phyloP scores from a whole-genome alignment of 2,113 vertebrate genomes.

The Anguilla rostrata region DNA sequence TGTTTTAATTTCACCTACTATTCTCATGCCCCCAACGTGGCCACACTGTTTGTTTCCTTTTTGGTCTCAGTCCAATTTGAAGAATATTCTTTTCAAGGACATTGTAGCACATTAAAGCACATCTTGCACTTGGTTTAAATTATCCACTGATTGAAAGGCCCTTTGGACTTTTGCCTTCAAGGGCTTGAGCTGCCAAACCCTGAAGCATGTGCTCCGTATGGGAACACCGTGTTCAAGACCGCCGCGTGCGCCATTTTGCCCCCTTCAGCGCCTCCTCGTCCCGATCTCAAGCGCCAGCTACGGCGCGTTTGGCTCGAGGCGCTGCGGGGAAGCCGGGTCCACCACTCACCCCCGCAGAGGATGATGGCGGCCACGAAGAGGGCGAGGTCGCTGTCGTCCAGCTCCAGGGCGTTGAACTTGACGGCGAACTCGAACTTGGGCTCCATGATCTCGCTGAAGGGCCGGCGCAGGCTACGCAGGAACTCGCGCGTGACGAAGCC shows the following conservation, averaged over 20 bases:
- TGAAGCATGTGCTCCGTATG: not conserved
- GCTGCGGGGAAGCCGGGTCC: not conserved
- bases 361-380: slow-evolving; percentile 97
- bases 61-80: not conserved
- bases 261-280: not conserved
- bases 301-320: not conserved
- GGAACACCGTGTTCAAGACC: not conserved
- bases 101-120: not conserved
- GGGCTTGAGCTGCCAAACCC: not conserved
- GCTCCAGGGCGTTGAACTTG: slow-evolving; percentile 95
- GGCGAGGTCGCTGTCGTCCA: slow-evolving; percentile 97
- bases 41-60: not conserved
- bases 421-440: slow-evolving; percentile 98
- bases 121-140: not conserved
- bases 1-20: not conserved
- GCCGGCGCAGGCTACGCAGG: slow-evolving; percentile 91
- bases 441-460: slow-evolving; percentile 95
- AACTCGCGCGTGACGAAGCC: slow-evolving; percentile 97
- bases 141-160: not conserved
- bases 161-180: not conserved
- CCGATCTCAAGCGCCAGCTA: not conserved
- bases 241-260: not conserved
- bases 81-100: not conserved
- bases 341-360: slow-evolving; percentile 89
- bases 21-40: not conserved